Evolutionary conservation across 2,888 invertebrate species (phyloP).

Genomic region (Pantelozetes paolii): DNA sequence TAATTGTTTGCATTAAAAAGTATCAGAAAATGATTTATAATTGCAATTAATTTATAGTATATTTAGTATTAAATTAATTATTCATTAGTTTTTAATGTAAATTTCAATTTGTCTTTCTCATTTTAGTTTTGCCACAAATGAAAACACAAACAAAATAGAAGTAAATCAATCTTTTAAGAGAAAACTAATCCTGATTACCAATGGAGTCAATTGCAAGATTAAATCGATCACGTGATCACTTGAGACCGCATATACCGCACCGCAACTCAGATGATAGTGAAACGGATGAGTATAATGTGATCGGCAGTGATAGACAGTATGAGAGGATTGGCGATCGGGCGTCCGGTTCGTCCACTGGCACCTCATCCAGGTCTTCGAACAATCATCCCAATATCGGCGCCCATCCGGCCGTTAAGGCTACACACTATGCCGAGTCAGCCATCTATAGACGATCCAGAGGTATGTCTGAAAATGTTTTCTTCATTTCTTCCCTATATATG

Average conservation of each 20-base stretch:
- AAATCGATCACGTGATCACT: slow-evolving; percentile 31
- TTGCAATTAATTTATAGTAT: no score
- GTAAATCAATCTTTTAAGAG: background rate
- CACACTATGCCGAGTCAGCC: slow-evolving; percentile 42
- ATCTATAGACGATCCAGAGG: slow-evolving; percentile 41
- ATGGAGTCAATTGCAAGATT: slow-evolving; percentile 40
- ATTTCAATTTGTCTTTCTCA: no score
- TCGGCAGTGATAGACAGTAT: slow-evolving; percentile 40
- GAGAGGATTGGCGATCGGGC: slow-evolving; percentile 42
- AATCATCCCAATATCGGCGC: background rate
- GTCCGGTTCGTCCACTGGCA: slow-evolving; percentile 21
- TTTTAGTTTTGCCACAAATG: background rate
- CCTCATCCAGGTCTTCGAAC: slow-evolving; percentile 36
- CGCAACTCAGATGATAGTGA: slow-evolving; percentile 40
- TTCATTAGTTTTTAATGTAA: no score
- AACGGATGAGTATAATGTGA: slow-evolving; percentile 41
- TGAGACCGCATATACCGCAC: slow-evolving; percentile 24
- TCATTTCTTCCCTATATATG: background rate
- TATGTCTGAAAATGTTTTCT: background rate
- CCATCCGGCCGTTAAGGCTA: slow-evolving; percentile 30
- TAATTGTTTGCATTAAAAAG: no score
- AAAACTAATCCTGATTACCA: background rate
- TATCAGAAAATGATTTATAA: no score
- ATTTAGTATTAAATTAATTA: no score
- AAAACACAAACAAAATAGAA: background rate